Evolutionary conservation across 2,113 vertebrate species (phyloP), one percentile per base, ranked within the genome.

Genomic region (Plecotus auritus): DNA sequence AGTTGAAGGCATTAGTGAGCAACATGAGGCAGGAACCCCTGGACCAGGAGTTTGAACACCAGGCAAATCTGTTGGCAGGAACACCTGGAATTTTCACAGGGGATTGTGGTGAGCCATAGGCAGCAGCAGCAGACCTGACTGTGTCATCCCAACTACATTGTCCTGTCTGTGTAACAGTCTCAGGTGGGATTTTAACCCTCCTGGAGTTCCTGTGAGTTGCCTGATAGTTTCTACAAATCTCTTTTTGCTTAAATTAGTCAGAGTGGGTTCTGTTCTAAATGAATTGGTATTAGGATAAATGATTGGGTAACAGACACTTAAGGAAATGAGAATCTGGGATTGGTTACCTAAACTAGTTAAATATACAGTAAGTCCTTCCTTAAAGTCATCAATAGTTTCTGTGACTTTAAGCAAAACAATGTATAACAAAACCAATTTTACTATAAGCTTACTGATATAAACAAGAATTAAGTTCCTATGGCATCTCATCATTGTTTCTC

Each of bases 321-420:
- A 88, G n/a, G 35, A 93, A 95, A 95, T 77, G 35, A 86, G 74
- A 86, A 90, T 86, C 37, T 90, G 49, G 32, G 23, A 64, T 56
- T 66, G 47, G 45, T 87, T 85, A 61, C 3, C 26, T 47, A 35
- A 78, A 30, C 37, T 32, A 14, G 35, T 42, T 70, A 82, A 93
- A 45, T 59, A 85, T 35, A 30, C 30, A 37, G 16, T 20, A 82
- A 82, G 56, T 82, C 80, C 16, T 61, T 16, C 17, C 37, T 61
- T 82, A 61, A 40, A 3, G 0, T 42, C 80, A 32, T 61, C 37
- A 82, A 82, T 42, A 61, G 16, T n/a, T 32, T 82, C 80, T 82
- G 37, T 82, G 37, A 82, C 54, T 61, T 42, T 32, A 61, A 82
- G 80, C 26, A 40, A 82, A 82, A 61, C 16, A 40, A 82, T 61